phyloP scores from a whole-genome alignment of 2,888 invertebrate genomes.

The Noctua janthe region DNA sequence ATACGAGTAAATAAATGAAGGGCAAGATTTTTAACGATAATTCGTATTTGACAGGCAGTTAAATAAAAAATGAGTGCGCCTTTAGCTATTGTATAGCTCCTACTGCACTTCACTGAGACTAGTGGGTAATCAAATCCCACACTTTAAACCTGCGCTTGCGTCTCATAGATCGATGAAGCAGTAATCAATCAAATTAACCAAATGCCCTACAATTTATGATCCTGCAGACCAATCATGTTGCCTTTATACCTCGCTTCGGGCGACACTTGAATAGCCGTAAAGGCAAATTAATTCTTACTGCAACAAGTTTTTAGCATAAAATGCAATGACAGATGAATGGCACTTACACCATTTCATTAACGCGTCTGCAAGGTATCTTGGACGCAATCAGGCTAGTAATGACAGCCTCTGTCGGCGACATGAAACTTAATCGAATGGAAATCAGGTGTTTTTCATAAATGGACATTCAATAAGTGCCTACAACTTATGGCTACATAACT shows the following conservation, averaged over 20 bases:
- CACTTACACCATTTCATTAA: conserved; percentile 42
- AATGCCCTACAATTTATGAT: conserved; percentile 30
- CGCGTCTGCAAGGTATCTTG: conserved; percentile 44
- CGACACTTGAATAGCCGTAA: conserved; percentile 26
- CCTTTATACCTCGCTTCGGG: conserved; percentile 25
- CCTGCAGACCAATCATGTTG: conserved; percentile 40
- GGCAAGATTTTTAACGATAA: neutral
- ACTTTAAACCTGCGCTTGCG: neutral
- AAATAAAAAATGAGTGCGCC: neutral
- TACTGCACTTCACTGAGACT: neutral
- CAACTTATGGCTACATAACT: neutral
- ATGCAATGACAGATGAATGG: conserved; percentile 47
- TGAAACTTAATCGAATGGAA: conserved; percentile 76
- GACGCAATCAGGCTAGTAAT: conserved; percentile 68
- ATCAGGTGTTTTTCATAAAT: conserved; percentile 73
- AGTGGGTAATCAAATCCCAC: conserved; percentile 1
- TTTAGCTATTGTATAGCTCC: neutral
- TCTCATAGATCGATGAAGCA: conserved; percentile 3
- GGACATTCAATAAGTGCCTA: conserved; percentile 27
- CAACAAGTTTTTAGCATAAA: conserved; percentile 38
- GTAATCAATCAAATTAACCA: conserved; percentile 32
- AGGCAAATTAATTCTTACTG: conserved; percentile 24
- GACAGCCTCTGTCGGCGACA: conserved; percentile 68
- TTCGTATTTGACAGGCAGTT: neutral
- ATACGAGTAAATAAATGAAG: neutral